Base-by-base conservation (phyloP, 2,888 invertebrate genomes). In the Rhodophaea formosa region DNA sequence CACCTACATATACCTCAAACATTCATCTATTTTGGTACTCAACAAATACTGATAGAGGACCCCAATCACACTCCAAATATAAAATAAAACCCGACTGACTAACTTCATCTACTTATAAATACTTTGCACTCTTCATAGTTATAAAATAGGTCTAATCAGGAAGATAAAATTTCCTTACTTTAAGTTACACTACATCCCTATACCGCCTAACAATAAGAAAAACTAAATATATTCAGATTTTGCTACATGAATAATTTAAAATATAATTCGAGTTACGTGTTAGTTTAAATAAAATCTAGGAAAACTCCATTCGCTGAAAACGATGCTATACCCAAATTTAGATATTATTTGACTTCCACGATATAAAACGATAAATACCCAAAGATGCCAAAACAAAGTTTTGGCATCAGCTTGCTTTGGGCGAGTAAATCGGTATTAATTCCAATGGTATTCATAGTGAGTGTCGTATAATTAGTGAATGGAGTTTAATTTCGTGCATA, bases 401-500 rank as follows among this genome's bases (percentile, higher is more conserved):
- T 23, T 5, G 23, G 23, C 23, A 23, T 5, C 23, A 5, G 23
- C 23, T 3, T 23, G 23, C 23, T 23, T 23, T 23, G 23, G 2
- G 5, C 5, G 23, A 23, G 23, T 23, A 23, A 23, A 23, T 23
- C 2, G 23, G 23, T 23, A 5, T 23, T 23, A 2, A 23, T 23
- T 5, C 23, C 3, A 23, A 5, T 23, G 23, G 23, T 23, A 23
- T 5, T 3, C 23, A 23, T 23, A 23, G 23, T 23, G 23, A 23
- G 23, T 5, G 23, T 23, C 23, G 23, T 3, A 23, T 23, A 23
- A 23, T 23, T 23, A 23, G 23, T 5, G 23, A 23, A 23, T 2
- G 17, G 10, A 12, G 23, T 51, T 35, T 17, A 63, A 62, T 71
- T 75, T 78, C 79, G 77, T 82, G 80, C 77, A 74, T 68, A 70